These are phyloP conservation scores for Chaetogeoica ovagalla DNA, from an alignment of 2,888 invertebrate species.

Conservation along the genomic window DNA sequence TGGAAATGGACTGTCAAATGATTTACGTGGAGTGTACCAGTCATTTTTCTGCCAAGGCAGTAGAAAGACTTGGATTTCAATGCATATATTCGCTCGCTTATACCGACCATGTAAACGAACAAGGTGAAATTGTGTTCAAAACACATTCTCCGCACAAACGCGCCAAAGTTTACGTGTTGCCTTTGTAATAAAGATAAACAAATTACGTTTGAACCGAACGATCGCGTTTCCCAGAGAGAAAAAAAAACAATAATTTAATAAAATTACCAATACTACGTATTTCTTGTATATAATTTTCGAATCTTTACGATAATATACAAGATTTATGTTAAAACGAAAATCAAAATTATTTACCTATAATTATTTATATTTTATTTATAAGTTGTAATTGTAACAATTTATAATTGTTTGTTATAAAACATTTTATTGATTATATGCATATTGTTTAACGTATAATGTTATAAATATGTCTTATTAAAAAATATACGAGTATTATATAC, in stretches of 20 bases:
- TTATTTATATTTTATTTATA: not conserved
- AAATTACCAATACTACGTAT: not conserved
- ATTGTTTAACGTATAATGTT: no score
- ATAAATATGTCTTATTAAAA: conserved; percentile 1
- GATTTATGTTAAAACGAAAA: conserved; percentile 3
- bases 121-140: conserved; percentile 66
- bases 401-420: conserved; percentile 24
- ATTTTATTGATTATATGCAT: conserved; percentile 15
- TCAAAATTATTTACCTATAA: conserved; percentile 12
- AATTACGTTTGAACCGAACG: conserved; percentile 4
- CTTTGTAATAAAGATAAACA: conserved; percentile 28
- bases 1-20: conserved; percentile 64
- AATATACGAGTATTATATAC: conserved; percentile 5
- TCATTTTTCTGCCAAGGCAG: conserved; percentile 73
- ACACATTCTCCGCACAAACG: conserved; percentile 70
- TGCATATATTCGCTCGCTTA: conserved; percentile 70
- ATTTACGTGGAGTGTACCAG: conserved; percentile 76
- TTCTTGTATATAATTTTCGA: conserved; percentile 21
- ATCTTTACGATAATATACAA: conserved; percentile 2
- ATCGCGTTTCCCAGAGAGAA: not conserved
- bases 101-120: conserved; percentile 68
- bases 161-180: conserved; percentile 64
- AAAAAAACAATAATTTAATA: conserved; percentile 10
- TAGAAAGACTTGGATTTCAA: conserved; percentile 72
- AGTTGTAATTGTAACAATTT: conserved; percentile 15